Base-by-base conservation (phyloP, 2,888 invertebrate species). In the Celastrina argiolus region DNA sequence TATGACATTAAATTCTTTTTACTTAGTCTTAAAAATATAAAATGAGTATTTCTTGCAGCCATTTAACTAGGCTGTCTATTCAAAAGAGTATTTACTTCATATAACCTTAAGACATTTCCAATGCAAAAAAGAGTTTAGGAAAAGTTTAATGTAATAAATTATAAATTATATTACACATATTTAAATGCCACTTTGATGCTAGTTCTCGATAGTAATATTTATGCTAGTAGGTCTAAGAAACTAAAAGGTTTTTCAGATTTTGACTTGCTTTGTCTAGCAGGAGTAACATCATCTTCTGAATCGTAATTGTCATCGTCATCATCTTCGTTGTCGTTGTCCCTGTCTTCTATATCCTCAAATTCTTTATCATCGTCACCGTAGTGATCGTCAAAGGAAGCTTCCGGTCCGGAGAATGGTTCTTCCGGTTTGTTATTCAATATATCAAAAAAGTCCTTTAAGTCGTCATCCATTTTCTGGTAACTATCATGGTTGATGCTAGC, bases 221-320 rank as follows among this genome's bases (percentile, higher is more conserved):
- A 84, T 86, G 88, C 82, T 83, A 90, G 85, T 75, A 90, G 74
- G 79, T 88, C 88, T 78, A 90, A 76, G 74, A 90, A 80, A 74
- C 82, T 87, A 71, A 78, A 82, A 61, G 82, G 85, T 66, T 74
- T 80, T 28, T 81, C 81, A 70, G 80, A 66, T 81, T 81, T 45
- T 78, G 75, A 73, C 56, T 73, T 74, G 31, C 75, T 75, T 51
- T 72, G 65, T 58, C 65, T 66, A 28, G 56, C 73, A 16, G 74
- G 63, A 34, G 76, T 72, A 3, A 72, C 66, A n/a, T 73, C 67
- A 59, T 74, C 71, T 64, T 73, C 71, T 26, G 76, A 75, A 14
- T 74, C 66, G 14, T 66, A 56, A 39, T 59, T 34, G 26, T 64
- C 65, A 22, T 78, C 78, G 36, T 73, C 71, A 39, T 76, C 77